phyloP scores from a whole-genome alignment of 2,113 vertebrate genomes.

The Calyptommatus sinebrachiatus region DNA sequence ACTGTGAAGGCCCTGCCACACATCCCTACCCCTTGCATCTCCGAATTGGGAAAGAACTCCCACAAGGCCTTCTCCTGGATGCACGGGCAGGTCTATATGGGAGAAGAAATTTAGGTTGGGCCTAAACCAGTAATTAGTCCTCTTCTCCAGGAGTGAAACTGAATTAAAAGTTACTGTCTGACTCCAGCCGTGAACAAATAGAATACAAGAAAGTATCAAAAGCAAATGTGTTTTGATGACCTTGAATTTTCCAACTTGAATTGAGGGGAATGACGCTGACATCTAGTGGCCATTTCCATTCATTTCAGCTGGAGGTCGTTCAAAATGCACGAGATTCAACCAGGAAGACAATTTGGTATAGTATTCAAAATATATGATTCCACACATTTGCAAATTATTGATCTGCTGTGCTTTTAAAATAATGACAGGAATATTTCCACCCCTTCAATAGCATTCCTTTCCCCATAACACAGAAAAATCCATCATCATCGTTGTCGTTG shows the following conservation, averaged over 20 bases:
- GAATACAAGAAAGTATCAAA: neutral
- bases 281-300: slow-evolving; percentile 31
- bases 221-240: neutral
- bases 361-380: neutral
- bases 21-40: too few species aligned
- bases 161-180: too few species aligned
- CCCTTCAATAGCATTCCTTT: neutral
- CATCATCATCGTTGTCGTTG: too few species aligned
- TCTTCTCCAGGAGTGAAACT: too few species aligned
- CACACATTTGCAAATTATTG: neutral
- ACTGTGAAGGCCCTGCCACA: too few species aligned
- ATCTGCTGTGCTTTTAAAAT: neutral
- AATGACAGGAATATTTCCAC: neutral
- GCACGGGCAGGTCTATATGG: too few species aligned
- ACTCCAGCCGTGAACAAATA: too few species aligned
- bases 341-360: neutral
- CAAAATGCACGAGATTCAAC: neutral
- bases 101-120: too few species aligned
- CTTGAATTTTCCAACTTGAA: neutral
- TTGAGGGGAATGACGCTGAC: slow-evolving; percentile 13
- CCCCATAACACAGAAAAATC: too few species aligned
- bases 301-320: neutral
- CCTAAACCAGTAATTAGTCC: too few species aligned
- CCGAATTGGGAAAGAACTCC: too few species aligned
- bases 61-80: too few species aligned